Evolutionary conservation across 2,888 invertebrate species (phyloP).

Genomic region (Aethes cnicana): DNA sequence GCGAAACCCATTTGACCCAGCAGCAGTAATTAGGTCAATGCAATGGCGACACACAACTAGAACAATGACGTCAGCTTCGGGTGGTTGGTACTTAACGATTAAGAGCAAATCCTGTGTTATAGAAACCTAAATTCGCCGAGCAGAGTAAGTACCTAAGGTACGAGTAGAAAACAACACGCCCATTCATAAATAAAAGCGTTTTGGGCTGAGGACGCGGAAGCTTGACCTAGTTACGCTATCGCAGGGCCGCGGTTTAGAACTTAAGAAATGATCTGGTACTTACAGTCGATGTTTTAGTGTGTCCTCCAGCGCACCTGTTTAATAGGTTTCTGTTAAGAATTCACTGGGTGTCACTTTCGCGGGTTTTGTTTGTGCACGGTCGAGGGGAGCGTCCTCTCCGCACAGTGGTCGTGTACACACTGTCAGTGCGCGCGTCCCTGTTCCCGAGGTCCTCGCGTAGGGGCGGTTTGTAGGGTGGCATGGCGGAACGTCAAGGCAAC

Average conservation of each 20-base stretch:
- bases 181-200: constrained; percentile 69
- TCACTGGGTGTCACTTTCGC: constrained; percentile 54
- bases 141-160: constrained; percentile 10
- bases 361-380: constrained; percentile 44
- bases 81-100: not conserved
- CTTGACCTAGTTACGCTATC: constrained; percentile 68
- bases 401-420: constrained; percentile 62
- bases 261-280: constrained; percentile 48
- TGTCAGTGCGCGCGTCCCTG: constrained; percentile 79
- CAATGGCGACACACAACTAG: constrained; percentile 25
- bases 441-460: constrained; percentile 78
- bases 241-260: constrained; percentile 37
- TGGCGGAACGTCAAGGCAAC: constrained; percentile 68
- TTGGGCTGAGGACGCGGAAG: constrained; percentile 70
- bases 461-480: constrained; percentile 76
- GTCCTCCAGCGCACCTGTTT: constrained; percentile 63
- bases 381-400: constrained; percentile 58
- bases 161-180: constrained; percentile 52
- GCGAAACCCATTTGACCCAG: constrained; percentile 15
- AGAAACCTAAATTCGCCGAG: constrained; percentile 5
- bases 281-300: constrained; percentile 66
- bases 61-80: constrained; percentile 25
- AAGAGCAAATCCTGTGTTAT: constrained; percentile 2
- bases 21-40: constrained; percentile 32
- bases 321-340: constrained; percentile 41